Conservation (phyloP, 23 tunicate species). For the Ciona savignyi region DNA sequence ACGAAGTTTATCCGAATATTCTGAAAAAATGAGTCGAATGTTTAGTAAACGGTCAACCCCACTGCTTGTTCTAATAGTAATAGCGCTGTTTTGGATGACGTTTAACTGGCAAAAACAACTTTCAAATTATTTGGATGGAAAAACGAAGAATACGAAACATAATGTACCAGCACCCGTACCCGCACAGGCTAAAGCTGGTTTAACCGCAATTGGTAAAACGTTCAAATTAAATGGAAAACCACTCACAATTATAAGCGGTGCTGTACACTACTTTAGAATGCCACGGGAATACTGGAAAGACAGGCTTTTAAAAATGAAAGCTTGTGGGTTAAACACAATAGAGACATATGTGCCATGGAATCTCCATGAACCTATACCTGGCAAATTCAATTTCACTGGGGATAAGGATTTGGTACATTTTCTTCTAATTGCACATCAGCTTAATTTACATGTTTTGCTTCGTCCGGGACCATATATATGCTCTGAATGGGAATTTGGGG, state of each 20-base stretch:
- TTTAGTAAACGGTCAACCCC: neutral
- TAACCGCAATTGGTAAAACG: constrained; percentile 17
- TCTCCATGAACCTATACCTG: constrained; percentile 85
- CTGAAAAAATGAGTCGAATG: too few species aligned
- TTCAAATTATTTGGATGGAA: neutral
- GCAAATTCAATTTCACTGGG: constrained; percentile 58
- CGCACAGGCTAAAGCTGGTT: neutral
- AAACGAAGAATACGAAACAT: neutral
- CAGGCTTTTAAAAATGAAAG: constrained; percentile 60
- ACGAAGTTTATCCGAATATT: too few species aligned
- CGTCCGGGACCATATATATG: constrained; percentile 98
- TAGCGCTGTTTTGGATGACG: constrained; percentile 11
- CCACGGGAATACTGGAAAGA: constrained; percentile 87
- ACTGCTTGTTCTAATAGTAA: neutral
- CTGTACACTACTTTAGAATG: constrained; percentile 92
- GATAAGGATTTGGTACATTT: constrained; percentile 50
- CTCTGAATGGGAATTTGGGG: constrained; percentile 99
- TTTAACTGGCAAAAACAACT: constrained; percentile 11
- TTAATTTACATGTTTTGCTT: constrained; percentile 53
- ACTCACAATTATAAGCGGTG: constrained; percentile 75
- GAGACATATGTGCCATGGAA: constrained; percentile 99
- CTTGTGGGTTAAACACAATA: constrained; percentile 88
- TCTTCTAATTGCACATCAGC: constrained; percentile 50
- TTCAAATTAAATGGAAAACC: constrained; percentile 60
- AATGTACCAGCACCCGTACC: neutral